Evolutionary conservation across 2,888 invertebrate species (phyloP).

Genomic region (Lasioglossum marginatum): DNA sequence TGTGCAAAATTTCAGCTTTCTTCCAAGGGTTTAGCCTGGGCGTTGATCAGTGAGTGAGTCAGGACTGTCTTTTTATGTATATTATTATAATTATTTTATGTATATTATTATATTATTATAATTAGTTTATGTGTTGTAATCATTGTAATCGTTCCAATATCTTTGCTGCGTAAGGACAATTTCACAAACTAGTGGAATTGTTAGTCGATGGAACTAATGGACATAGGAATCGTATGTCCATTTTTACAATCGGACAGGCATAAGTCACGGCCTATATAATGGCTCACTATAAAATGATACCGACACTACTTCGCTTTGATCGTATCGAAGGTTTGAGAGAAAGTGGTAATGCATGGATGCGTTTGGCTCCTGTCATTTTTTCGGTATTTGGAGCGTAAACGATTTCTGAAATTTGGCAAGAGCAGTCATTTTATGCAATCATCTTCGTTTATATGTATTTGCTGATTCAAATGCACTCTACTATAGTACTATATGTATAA

Average conservation of each 20-base stretch:
- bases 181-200: background rate
- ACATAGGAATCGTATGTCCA: background rate
- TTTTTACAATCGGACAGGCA: constrained; percentile 20
- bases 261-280: background rate
- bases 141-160: background rate
- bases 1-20: too few relatives aligned
- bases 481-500: background rate
- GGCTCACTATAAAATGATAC: background rate
- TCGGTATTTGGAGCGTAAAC: constrained; percentile 31
- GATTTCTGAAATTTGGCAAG: constrained; percentile 50
- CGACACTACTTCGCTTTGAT: constrained; percentile 1
- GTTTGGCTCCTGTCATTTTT: constrained; percentile 27
- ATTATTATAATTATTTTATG: too few relatives aligned
- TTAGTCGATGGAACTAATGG: background rate
- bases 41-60: too few relatives aligned
- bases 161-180: background rate
- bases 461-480: background rate
- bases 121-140: background rate
- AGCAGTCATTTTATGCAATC: constrained; percentile 14
- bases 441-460: background rate
- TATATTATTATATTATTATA: too few relatives aligned
- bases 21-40: too few relatives aligned
- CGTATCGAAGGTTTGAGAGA: constrained; percentile 37
- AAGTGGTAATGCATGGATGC: constrained; percentile 43
- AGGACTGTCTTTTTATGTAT: too few relatives aligned